Percentiles rank a stretch among this genome's conserved stretches.
Evolutionary conservation across 2,113 vertebrate genomes (phyloP).

Genomic region (Tylochromis polylepis): DNA sequence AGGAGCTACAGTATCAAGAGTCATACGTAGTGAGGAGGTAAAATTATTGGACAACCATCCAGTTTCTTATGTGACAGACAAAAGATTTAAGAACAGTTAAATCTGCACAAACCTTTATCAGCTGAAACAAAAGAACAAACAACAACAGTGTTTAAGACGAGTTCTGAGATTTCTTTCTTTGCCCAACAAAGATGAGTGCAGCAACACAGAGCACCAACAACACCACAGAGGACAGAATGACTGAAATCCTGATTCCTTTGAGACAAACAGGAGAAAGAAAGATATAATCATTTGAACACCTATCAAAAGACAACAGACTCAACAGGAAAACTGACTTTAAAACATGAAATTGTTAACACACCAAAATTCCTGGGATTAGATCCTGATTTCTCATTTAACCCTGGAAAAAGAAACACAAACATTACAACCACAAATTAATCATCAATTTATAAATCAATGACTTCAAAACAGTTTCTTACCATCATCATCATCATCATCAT

Average conservation of each 20-base stretch:
- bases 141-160: fast-evolving
- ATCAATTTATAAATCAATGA: neutral
- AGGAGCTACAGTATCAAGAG: too few species aligned
- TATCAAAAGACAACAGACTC: neutral
- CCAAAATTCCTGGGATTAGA: neutral
- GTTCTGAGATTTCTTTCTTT: neutral
- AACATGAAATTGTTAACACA: neutral
- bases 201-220: neutral
- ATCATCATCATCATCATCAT: neutral
- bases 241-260: fast-evolving
- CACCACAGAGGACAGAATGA: fast-evolving
- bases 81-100: neutral
- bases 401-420: neutral
- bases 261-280: neutral
- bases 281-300: fast-evolving
- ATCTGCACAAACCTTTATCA: neutral
- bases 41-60: too few species aligned
- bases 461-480: neutral
- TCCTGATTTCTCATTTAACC: neutral
- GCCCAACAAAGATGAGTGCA: fast-evolving
- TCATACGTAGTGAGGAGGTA: too few species aligned
- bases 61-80: neutral
- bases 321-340: fast-evolving
- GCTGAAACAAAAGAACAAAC: neutral
- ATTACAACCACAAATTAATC: neutral